Evolutionary conservation across 2,113 vertebrate genomes (phyloP), one percentile per base, ranked within the genome.

Genomic region (Odocoileus hemionus): DNA sequence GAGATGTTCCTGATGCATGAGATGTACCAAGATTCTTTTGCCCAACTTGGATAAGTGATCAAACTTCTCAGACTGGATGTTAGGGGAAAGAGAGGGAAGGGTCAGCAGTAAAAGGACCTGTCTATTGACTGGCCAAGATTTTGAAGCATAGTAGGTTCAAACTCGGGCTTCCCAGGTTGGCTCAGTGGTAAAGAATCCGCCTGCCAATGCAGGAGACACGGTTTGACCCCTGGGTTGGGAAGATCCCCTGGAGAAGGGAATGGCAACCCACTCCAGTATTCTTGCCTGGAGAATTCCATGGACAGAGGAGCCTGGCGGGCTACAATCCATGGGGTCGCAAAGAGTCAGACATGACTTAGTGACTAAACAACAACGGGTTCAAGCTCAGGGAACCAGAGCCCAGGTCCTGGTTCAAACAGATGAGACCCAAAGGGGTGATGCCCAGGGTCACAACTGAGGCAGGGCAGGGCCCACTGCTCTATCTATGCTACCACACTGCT

Each of bases 261-360:
- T 43, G 36, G 70, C 39, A 43, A 43, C 23, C 70, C 70, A 43
- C 70, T 43, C 70, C 39, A 43, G 70, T 26, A 14, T 43, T 76
- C 39, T 76, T 76, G 23, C 39, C 36, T 76, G 70, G 23, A 43
- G 39, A 43, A 76, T 12, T 25, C 36, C 23, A 43, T 76, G 39
- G 21, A 76, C 36, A 76, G 23, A 76, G 36, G 39, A 76, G 23
- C 21, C 36, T 76, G 70, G 70, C 0, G 2, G 36, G 70, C 36
- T 43, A 25, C 36, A 43, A 3, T 43, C 36, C 1, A 0, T 76
- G 70, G 36, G 13, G 23, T 43, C 3, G 0, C 25, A 43, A 13
- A 76, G 70, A 76, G 2, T 26, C 70, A 76, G 70, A 26, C 6
- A 7, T 0, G 3, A 43, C 23, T 43, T 43, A 26, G 70, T 0